phyloP scores from a whole-genome alignment of 1,140 invertebrate species.

The Pollicipes pollicipes region DNA sequence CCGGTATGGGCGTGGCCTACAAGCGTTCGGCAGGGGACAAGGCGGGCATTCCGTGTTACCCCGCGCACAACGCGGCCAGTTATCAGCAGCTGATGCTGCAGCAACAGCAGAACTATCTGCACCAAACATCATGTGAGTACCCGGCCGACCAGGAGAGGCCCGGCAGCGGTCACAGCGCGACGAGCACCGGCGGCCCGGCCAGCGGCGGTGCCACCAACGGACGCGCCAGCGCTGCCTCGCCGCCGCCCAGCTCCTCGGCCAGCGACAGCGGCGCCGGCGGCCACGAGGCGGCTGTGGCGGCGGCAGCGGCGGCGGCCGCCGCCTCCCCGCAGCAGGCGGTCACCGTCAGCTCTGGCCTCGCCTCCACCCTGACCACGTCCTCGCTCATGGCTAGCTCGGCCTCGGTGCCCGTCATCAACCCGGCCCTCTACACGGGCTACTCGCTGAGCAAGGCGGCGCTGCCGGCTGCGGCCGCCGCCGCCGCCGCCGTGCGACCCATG shows the following conservation, averaged over 20 bases:
- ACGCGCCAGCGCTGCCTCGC: neutral
- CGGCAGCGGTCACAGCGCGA: neutral
- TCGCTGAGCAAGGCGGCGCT: neutral
- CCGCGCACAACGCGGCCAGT: too few relatives aligned
- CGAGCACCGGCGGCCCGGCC: neutral
- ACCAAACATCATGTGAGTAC: conserved; percentile 1
- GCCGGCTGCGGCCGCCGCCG: neutral
- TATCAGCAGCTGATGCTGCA: too few relatives aligned
- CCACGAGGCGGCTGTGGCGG: neutral
- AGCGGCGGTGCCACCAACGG: neutral
- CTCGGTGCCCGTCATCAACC: neutral
- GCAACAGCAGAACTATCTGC: too few relatives aligned
- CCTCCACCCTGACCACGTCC: too few relatives aligned
- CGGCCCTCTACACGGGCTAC: neutral
- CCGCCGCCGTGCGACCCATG: neutral
- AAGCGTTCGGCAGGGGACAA: too few relatives aligned
- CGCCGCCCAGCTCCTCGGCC: neutral
- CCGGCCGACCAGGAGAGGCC: neutral
- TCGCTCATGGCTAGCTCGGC: too few relatives aligned
- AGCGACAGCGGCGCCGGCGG: neutral
- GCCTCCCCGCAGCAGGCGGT: neutral
- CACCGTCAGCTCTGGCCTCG: too few relatives aligned
- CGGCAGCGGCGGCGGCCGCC: neutral
- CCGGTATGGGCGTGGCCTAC: too few relatives aligned
- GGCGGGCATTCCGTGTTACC: too few relatives aligned